Percentiles rank a stretch among this genome's conserved stretches.
Conservation (phyloP, 1,140 invertebrate species). For the Papilio glaucus region DNA sequence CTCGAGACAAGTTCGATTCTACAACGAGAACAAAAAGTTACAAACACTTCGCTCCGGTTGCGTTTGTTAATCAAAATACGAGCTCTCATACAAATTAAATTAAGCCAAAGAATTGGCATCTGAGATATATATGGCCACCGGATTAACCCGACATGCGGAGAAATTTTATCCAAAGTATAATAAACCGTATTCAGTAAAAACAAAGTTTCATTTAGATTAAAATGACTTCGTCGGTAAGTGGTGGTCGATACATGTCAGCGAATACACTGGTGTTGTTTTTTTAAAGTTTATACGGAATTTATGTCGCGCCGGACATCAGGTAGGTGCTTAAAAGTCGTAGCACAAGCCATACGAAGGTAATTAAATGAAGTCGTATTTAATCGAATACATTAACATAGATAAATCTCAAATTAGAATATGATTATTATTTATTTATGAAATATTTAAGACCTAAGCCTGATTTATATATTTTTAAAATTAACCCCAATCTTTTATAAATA, state of each 20-base stretch:
- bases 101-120: constrained; percentile 58
- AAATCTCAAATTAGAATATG: background rate
- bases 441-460: too few species aligned
- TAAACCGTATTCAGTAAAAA: constrained; percentile 22
- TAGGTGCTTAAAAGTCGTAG: constrained; percentile 37
- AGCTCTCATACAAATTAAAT: constrained; percentile 68
- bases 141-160: constrained; percentile 44
- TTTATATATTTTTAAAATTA: too few species aligned
- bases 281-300: constrained; percentile 59
- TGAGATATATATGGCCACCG: constrained; percentile 59
- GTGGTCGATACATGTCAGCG: constrained; percentile 58
- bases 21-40: constrained; percentile 43
- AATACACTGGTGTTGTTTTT: constrained; percentile 58
- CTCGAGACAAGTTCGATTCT: background rate
- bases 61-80: constrained; percentile 67
- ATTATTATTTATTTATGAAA: too few species aligned
- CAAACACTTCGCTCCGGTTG: constrained; percentile 57
- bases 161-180: background rate
- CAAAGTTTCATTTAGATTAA: constrained; percentile 42
- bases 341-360: constrained; percentile 17
- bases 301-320: constrained; percentile 55
- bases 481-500: too few species aligned
- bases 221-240: constrained; percentile 32
- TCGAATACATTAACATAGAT: background rate
- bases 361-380: constrained; percentile 7